Conservation (phyloP, 2,888 invertebrate genomes). For the Eilema sororculum region DNA sequence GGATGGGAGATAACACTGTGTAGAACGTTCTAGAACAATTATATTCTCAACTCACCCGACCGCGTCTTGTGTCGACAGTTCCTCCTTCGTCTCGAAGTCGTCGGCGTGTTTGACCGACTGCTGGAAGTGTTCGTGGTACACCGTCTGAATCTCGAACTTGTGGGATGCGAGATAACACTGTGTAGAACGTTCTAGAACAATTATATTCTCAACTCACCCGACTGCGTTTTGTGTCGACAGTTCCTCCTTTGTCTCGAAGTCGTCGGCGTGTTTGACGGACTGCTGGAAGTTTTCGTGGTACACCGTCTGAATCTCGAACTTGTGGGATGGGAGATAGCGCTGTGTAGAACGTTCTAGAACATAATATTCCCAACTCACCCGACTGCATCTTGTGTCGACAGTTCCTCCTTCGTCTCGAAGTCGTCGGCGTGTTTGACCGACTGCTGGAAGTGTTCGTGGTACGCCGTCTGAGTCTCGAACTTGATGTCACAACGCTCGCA, state of each 20-base stretch:
- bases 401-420: not conserved
- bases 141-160: conserved; percentile 65
- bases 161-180: too few relatives aligned
- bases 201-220: not conserved
- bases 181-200: too few relatives aligned
- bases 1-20: too few relatives aligned
- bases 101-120: conserved; percentile 71
- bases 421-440: conserved; percentile 67
- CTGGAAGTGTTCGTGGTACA: conserved; percentile 68
- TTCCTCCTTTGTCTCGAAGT: not conserved
- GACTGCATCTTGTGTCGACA: too few relatives aligned
- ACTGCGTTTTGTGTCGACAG: too few relatives aligned
- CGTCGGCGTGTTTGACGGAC: conserved; percentile 67
- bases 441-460: conserved; percentile 69
- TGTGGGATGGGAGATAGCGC: too few relatives aligned
- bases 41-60: not conserved
- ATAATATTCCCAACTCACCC: not conserved
- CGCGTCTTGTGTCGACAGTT: too few relatives aligned
- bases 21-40: too few relatives aligned
- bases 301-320: conserved; percentile 66
- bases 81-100: conserved; percentile 13
- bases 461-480: conserved; percentile 68
- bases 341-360: too few relatives aligned
- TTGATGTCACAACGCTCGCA: conserved; percentile 62
- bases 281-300: conserved; percentile 72